Evolutionary conservation across 2,888 invertebrate genomes (phyloP).

Genomic region (Pyrrhosoma nymphula): DNA sequence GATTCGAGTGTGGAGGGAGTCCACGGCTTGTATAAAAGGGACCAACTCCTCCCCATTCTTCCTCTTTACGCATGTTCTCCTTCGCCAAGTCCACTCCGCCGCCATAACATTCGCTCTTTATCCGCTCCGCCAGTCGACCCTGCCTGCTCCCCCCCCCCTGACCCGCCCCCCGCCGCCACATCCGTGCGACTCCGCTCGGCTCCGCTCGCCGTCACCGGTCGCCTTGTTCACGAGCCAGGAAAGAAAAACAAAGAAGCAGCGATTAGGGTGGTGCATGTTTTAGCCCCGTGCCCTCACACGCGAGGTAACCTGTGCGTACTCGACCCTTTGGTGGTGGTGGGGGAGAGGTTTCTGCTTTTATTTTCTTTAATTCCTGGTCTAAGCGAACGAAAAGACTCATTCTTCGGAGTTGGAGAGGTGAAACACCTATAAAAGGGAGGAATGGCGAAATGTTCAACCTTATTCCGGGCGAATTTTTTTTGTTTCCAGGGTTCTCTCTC

Average conservation of each 20-base stretch:
- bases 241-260: neutral
- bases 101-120: slow-evolving; percentile 14
- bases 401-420: neutral
- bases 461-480: neutral
- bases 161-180: too few relatives aligned
- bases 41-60: neutral
- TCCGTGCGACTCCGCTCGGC: too few relatives aligned
- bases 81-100: slow-evolving; percentile 26
- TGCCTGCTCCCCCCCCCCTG: neutral
- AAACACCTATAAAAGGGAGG: neutral
- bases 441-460: slow-evolving; percentile 5
- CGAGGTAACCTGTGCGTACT: neutral
- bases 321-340: neutral
- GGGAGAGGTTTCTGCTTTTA: neutral
- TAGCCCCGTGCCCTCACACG: neutral
- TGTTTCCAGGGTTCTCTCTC: neutral
- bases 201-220: neutral
- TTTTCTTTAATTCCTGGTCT: neutral
- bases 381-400: neutral
- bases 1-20: neutral
- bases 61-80: slow-evolving; percentile 21
- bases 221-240: neutral
- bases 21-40: neutral
- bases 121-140: neutral
- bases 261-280: slow-evolving; percentile 8